A percentile compares a stretch with the other conserved stretches of the same genome.
phyloP scores from a whole-genome alignment of 53 echinoderm and acorn worm genomes.

The Echinarachnius parma region DNA sequence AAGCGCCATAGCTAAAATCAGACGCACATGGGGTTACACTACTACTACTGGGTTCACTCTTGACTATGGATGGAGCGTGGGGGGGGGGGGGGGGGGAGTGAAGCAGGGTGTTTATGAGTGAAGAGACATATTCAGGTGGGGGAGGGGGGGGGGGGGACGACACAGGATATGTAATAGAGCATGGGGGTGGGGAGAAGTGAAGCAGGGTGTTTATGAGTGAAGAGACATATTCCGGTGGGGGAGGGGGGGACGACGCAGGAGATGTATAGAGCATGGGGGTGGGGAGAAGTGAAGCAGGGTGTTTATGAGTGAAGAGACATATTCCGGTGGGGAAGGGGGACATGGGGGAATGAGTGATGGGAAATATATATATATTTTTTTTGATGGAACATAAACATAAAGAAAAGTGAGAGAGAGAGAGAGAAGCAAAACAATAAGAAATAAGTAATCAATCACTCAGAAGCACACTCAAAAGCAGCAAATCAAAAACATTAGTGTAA shows the following conservation, averaged over 20 bases:
- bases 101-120: neutral
- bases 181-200: neutral
- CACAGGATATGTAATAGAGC: neutral
- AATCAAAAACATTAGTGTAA: too few species aligned
- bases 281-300: neutral
- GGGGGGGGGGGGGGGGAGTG: neutral
- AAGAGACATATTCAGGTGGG: neutral
- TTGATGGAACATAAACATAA: too few species aligned
- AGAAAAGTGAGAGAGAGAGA: neutral
- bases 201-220: neutral
- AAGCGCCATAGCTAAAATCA: conserved; percentile 62
- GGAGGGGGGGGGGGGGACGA: neutral
- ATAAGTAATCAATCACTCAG: too few species aligned
- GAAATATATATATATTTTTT: too few species aligned
- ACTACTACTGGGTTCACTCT: conserved; percentile 86
- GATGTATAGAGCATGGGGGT: neutral
- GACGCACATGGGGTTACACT: conserved; percentile 67
- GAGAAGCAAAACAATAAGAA: neutral
- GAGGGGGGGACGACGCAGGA: neutral
- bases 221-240: too few species aligned
- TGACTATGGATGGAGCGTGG: conserved; percentile 63
- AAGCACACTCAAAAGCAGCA: too few species aligned
- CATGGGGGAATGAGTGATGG: neutral
- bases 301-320: neutral
- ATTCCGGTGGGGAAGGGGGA: neutral